Conservation (phyloP, 1,140 invertebrate genomes). For the Cydia amplana region DNA sequence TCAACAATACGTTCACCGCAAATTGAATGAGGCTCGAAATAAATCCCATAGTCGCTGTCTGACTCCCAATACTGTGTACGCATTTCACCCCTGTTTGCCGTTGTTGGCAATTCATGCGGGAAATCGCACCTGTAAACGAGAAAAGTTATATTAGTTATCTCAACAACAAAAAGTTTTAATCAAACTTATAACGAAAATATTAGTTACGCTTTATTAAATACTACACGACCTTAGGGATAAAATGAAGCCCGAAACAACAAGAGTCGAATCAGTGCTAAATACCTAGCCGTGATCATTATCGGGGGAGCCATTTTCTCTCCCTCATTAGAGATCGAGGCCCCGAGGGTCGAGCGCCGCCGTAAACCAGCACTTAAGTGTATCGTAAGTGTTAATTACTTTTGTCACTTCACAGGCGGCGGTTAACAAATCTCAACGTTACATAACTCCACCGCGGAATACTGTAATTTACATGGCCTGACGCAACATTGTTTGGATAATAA, state of each 20-base stretch:
- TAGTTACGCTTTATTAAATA: constrained; percentile 17
- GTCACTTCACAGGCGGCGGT: constrained; percentile 65
- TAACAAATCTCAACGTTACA: constrained; percentile 67
- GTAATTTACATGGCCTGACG: constrained; percentile 60
- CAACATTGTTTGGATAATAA: constrained; percentile 67
- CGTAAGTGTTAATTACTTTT: constrained; percentile 75
- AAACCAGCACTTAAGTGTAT: constrained; percentile 67
- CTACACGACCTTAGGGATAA: constrained; percentile 35
- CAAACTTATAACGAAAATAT: constrained; percentile 13
- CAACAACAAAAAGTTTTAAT: constrained; percentile 16
- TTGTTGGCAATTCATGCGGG: constrained; percentile 57
- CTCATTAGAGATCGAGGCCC: constrained; percentile 51
- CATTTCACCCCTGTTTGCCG: constrained; percentile 59
- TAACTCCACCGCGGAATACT: constrained; percentile 58
- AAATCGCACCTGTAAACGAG: constrained; percentile 40
- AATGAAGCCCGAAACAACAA: constrained; percentile 49
- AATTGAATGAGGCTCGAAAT: constrained; percentile 75
- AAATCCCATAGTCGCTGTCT: constrained; percentile 72
- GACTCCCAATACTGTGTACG: constrained; percentile 57
- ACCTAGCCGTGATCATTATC: constrained; percentile 52
- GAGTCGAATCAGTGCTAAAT: constrained; percentile 48
- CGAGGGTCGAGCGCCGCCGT: constrained; percentile 57
- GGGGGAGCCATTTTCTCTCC: constrained; percentile 49
- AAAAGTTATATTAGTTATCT: constrained; percentile 22
- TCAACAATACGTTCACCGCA: constrained; percentile 71